phyloP scores from a whole-genome alignment of 2,113 vertebrate species.

The Neomonachus schauinslandi region DNA sequence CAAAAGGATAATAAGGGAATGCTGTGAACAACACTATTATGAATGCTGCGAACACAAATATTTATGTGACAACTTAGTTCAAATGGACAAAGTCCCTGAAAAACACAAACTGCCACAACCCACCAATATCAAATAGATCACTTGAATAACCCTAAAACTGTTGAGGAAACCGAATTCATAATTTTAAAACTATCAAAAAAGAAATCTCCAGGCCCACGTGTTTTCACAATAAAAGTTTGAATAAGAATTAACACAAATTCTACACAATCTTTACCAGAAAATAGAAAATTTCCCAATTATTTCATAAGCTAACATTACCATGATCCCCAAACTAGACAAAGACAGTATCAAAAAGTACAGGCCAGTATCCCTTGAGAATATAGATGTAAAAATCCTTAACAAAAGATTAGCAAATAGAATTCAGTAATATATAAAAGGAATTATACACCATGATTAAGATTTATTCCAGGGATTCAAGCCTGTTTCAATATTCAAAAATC shows the following conservation, averaged over 20 bases:
- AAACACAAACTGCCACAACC: neutral
- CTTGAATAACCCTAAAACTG: neutral
- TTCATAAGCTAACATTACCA: neutral
- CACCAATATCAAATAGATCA: neutral
- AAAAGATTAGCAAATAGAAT: constrained; percentile 18
- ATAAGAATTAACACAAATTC: neutral
- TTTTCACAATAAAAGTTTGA: neutral
- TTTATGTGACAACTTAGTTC: neutral
- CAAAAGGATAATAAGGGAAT: neutral
- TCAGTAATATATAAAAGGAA: neutral
- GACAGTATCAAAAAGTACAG: neutral
- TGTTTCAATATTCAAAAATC: neutral
- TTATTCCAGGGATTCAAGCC: neutral
- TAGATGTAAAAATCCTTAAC: neutral
- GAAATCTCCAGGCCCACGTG: neutral
- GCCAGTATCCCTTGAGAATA: neutral
- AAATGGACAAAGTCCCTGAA: constrained; percentile 4
- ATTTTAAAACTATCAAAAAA: constrained; percentile 5
- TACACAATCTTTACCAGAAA: neutral
- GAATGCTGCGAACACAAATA: neutral
- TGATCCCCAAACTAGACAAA: neutral
- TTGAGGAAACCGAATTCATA: neutral
- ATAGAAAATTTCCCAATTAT: neutral
- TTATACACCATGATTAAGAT: neutral
- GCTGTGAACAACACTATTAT: neutral